These are phyloP conservation scores for Sycophila texana DNA, from an alignment of 2,888 invertebrate genomes.

Conservation along the genomic window DNA sequence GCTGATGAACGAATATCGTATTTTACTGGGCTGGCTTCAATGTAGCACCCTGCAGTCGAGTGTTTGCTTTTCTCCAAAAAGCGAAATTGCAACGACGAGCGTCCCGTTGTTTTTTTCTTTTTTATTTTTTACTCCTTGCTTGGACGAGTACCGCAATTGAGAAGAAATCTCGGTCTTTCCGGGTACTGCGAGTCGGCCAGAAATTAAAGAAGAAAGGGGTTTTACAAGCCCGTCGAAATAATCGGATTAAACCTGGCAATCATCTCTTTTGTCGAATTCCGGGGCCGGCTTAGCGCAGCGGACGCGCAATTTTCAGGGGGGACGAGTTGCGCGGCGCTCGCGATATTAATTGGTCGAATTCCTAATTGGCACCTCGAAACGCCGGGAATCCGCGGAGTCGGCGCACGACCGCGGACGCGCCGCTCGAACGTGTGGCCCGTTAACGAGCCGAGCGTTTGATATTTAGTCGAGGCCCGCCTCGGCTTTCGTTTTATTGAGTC, in stretches of 20 bases:
- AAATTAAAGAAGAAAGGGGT: too few species aligned
- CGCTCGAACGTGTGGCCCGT: conserved; percentile 45
- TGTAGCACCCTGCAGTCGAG: not conserved
- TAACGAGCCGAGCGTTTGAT: conserved; percentile 73
- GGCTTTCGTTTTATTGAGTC: conserved; percentile 73
- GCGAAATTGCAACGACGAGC: too few species aligned
- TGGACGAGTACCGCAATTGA: too few species aligned
- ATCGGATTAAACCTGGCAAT: not conserved
- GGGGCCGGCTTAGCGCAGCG: too few species aligned
- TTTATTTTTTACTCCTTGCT: too few species aligned
- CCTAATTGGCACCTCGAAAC: conserved; percentile 50
- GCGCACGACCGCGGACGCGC: conserved; percentile 8
- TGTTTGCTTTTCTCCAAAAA: not conserved
- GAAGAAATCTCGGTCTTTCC: too few species aligned
- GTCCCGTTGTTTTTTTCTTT: too few species aligned
- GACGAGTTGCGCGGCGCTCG: too few species aligned
- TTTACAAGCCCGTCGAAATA: not conserved
- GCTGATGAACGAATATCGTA: conserved; percentile 13
- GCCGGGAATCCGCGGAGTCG: not conserved
- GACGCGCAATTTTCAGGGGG: not conserved
- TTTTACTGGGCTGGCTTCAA: not conserved
- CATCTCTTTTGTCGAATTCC: too few species aligned
- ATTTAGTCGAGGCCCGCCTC: conserved; percentile 69
- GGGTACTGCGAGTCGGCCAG: too few species aligned
- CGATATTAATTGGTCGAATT: conserved; percentile 53